Percentiles rank a stretch among this genome's conserved stretches.
phyloP scores from a whole-genome alignment of 1,140 invertebrate species.

The Charaxes varanes region DNA sequence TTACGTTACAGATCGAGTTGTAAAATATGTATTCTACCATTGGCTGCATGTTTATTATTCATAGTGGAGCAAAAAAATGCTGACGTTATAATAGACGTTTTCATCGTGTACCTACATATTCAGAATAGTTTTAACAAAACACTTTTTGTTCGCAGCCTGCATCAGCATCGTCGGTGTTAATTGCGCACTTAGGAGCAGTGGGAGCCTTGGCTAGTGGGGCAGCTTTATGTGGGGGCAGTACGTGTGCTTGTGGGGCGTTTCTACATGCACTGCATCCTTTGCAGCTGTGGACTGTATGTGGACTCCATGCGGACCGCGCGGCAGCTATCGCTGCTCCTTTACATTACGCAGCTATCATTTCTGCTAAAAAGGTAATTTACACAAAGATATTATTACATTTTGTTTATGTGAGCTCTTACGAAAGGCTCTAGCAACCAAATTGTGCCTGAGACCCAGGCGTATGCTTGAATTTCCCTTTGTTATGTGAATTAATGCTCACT shows the following conservation, averaged over 20 bases:
- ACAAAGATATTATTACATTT: no score
- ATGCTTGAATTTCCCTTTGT: no score
- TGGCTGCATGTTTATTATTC: no score
- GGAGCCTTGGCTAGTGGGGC: conserved; percentile 79
- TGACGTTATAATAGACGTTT: neutral
- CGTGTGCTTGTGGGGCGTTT: conserved; percentile 77
- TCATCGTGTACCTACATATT: no score
- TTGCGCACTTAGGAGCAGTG: conserved; percentile 82
- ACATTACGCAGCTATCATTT: conserved; percentile 84
- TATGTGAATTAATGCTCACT: no score
- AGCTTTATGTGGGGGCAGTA: conserved; percentile 66
- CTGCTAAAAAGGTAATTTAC: conserved; percentile 76
- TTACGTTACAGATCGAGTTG: no score
- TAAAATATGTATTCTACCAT: no score
- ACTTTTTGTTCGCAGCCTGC: conserved; percentile 75
- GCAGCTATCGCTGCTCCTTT: conserved; percentile 85
- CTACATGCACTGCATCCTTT: conserved; percentile 83
- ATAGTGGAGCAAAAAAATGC: no score
- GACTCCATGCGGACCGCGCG: conserved; percentile 85
- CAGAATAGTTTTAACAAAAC: no score
- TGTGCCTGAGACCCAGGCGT: no score
- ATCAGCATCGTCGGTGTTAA: conserved; percentile 80
- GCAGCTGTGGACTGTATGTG: conserved; percentile 86
- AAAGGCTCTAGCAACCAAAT: no score
- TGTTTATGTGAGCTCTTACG: no score